Percentiles rank a stretch among this genome's conserved stretches.
phyloP scores from a whole-genome alignment of 2,113 vertebrate genomes.

The Choloepus hoffmanni region DNA sequence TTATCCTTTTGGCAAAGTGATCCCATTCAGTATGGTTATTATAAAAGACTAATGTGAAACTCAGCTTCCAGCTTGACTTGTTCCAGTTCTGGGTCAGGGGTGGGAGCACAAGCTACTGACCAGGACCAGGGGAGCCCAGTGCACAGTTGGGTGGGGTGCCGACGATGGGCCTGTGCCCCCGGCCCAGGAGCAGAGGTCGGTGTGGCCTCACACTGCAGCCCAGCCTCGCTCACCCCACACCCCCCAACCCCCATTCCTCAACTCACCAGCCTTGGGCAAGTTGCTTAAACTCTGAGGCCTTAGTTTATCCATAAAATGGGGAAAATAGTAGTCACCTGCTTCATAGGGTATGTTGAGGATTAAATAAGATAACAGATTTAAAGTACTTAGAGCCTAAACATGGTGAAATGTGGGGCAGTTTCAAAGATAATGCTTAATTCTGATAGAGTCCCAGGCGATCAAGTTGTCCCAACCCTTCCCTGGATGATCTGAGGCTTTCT shows the following conservation, averaged over 20 bases:
- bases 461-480: rapidly evolving
- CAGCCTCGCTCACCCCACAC: not conserved
- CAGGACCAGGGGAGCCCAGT: not conserved
- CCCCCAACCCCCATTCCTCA: not conserved
- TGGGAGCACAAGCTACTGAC: not conserved
- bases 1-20: slow-evolving; percentile 49
- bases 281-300: not conserved
- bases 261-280: not conserved
- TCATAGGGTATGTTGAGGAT: not conserved
- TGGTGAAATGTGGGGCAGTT: not conserved
- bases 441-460: not conserved
- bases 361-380: not conserved
- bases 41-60: slow-evolving; percentile 69
- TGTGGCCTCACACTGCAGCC: too few species aligned
- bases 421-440: not conserved
- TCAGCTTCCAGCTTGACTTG: not conserved
- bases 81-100: not conserved
- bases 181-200: not conserved
- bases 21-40: not conserved
- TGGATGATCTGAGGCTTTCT: not conserved
- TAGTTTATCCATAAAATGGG: not conserved
- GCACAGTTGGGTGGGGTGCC: too few species aligned
- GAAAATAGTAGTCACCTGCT: rapidly evolving
- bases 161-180: too few species aligned
- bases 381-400: too few species aligned